A percentile compares a stretch with the other conserved stretches of the same genome.
Conservation (phyloP, 2,888 invertebrate genomes). For the Podabrus alpinus region DNA sequence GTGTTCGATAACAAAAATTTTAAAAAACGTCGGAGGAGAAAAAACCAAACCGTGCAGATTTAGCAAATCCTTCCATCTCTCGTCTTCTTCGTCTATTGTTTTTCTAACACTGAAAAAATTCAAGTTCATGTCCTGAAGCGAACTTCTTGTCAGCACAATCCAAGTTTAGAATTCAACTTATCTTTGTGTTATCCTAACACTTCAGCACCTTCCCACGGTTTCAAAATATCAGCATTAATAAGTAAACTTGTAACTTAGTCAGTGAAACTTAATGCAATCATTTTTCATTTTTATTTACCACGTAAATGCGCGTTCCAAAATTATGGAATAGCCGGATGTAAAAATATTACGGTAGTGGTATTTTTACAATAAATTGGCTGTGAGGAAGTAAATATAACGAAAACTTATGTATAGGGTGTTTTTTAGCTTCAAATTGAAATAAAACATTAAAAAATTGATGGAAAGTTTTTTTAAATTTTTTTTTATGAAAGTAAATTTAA, state of each 20-base stretch:
- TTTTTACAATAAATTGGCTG: background rate
- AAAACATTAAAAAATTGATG: too few relatives aligned
- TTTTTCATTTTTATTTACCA: background rate
- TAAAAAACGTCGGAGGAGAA: background rate
- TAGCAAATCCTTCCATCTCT: background rate
- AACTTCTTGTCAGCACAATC: constrained; percentile 15
- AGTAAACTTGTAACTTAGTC: constrained; percentile 4
- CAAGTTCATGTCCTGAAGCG: constrained; percentile 11
- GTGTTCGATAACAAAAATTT: constrained; percentile 31
- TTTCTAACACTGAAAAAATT: background rate
- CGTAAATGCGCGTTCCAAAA: background rate
- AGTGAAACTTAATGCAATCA: constrained; percentile 3
- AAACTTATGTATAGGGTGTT: too few relatives aligned
- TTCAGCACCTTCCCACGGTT: constrained; percentile 29
- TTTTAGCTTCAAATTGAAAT: too few relatives aligned
- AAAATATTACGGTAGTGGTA: too few relatives aligned
- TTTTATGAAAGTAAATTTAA: too few relatives aligned
- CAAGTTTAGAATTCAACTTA: constrained; percentile 13
- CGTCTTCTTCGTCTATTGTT: background rate
- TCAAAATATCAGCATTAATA: constrained; percentile 7
- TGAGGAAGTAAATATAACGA: background rate
- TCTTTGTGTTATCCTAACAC: constrained; percentile 13
- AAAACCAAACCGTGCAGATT: background rate
- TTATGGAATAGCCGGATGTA: too few relatives aligned
- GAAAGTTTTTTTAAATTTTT: too few relatives aligned